Percentiles rank a stretch among this genome's conserved stretches.
Conservation (phyloP, 2,113 vertebrate genomes). For the Amphiprion percula region DNA sequence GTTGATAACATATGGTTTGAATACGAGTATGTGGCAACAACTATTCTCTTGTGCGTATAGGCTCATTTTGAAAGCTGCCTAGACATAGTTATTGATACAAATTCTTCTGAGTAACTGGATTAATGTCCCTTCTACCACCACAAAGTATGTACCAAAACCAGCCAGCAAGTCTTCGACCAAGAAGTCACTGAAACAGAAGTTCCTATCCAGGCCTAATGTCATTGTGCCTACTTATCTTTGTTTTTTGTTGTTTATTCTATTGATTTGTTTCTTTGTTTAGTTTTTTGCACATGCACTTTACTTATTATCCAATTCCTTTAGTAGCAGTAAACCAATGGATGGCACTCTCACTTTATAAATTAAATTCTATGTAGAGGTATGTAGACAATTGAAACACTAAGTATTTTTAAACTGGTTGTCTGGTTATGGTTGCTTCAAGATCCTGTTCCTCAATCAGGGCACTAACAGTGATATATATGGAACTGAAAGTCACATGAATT, state of each 20-base stretch:
- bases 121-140: too few relatives aligned
- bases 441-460: constrained; percentile 42
- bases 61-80: background rate
- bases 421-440: background rate
- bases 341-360: constrained; percentile 5
- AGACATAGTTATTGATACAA: too few relatives aligned
- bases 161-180: too few relatives aligned
- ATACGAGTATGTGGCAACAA: background rate
- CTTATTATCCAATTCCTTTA: background rate
- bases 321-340: background rate
- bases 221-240: too few relatives aligned
- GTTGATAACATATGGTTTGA: constrained; percentile 13
- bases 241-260: background rate
- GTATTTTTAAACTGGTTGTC: background rate
- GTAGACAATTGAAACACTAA: background rate
- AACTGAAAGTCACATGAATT: constrained; percentile 52
- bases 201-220: too few relatives aligned
- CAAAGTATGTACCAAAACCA: too few relatives aligned
- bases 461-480: constrained; percentile 38
- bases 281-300: background rate
- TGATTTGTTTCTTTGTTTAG: background rate
- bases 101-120: too few relatives aligned
- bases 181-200: too few relatives aligned
- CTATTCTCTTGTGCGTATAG: background rate
- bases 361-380: background rate